Evolutionary conservation across 2,113 vertebrate genomes (phyloP).

Genomic region (Pelmatolapia mariae): DNA sequence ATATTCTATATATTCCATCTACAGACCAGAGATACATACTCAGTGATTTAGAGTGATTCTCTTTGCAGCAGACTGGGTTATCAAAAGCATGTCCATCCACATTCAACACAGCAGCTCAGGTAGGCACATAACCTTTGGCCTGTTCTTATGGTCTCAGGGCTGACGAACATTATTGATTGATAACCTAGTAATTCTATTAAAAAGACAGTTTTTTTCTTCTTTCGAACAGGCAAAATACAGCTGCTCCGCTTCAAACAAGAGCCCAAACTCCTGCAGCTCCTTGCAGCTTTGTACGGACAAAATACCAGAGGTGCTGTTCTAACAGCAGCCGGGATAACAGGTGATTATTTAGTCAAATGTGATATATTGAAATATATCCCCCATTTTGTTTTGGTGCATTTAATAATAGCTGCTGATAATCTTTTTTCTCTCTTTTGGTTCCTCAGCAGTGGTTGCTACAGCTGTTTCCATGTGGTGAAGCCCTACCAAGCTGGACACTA

Average conservation of each 20-base stretch:
- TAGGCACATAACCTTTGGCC: constrained; percentile 2
- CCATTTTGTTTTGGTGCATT: not conserved
- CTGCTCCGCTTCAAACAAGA: not conserved
- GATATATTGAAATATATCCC: not conserved
- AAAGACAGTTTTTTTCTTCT: not conserved
- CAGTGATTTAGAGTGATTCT: not conserved
- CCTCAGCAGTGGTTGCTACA: constrained; percentile 64
- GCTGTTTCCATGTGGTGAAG: constrained; percentile 74
- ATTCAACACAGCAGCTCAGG: constrained; percentile 9
- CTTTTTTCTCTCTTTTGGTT: not conserved
- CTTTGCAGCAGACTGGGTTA: not conserved
- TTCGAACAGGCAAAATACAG: constrained; percentile 31
- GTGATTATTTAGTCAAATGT: not conserved
- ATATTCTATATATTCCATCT: not conserved
- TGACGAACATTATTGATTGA: not conserved
- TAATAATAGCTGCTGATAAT: not conserved
- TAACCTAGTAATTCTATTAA: not conserved
- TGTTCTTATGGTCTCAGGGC: not conserved
- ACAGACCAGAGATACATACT: not conserved
- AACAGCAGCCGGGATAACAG: constrained; percentile 30
- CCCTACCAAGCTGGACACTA: constrained; percentile 65
- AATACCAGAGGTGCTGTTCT: constrained; percentile 21
- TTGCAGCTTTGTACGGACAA: not conserved
- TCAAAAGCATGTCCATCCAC: not conserved
- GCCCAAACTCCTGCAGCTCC: constrained; percentile 18